Percentiles rank a stretch among this genome's conserved stretches.
Evolutionary conservation across 2,888 invertebrate genomes (phyloP).

Genomic region (Portevinia maculata): DNA sequence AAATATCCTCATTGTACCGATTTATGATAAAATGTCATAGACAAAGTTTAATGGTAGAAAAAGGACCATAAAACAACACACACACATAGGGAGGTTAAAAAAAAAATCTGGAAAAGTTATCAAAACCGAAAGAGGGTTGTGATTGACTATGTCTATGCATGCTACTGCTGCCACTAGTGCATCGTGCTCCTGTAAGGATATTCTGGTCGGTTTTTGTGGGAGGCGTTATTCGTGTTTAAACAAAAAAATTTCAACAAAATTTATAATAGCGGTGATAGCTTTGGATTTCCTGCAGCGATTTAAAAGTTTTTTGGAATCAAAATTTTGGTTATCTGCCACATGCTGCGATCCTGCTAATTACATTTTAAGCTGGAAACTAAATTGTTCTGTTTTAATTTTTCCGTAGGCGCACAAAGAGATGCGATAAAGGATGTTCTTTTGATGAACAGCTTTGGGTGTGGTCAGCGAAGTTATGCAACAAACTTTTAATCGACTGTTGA

Average conservation of each 20-base stretch:
- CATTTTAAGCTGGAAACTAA: conserved; percentile 65
- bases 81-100: not conserved
- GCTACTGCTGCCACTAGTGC: conserved; percentile 14
- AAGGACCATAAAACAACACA: conserved; percentile 42
- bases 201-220: conserved; percentile 5
- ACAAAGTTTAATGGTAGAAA: conserved; percentile 71
- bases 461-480: conserved; percentile 3
- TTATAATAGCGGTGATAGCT: conserved; percentile 70
- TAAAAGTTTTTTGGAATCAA: conserved; percentile 62
- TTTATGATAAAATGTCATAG: conserved; percentile 73
- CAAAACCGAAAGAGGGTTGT: conserved; percentile 59
- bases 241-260: conserved; percentile 47
- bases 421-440: conserved; percentile 6
- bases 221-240: conserved; percentile 14
- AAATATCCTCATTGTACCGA: conserved; percentile 72
- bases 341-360: conserved; percentile 71
- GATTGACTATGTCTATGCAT: conserved; percentile 73
- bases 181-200: conserved; percentile 1
- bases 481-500: conserved; percentile 2
- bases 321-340: conserved; percentile 70
- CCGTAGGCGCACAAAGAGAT: conserved; percentile 38
- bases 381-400: conserved; percentile 41
- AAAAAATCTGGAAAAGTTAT: conserved; percentile 52
- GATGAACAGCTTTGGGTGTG: conserved; percentile 22
- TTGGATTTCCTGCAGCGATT: conserved; percentile 48